Evolutionary conservation across 2,888 invertebrate species (phyloP), one percentile per base, ranked within the genome.

Genomic region (Caenorhabditis sinica): DNA sequence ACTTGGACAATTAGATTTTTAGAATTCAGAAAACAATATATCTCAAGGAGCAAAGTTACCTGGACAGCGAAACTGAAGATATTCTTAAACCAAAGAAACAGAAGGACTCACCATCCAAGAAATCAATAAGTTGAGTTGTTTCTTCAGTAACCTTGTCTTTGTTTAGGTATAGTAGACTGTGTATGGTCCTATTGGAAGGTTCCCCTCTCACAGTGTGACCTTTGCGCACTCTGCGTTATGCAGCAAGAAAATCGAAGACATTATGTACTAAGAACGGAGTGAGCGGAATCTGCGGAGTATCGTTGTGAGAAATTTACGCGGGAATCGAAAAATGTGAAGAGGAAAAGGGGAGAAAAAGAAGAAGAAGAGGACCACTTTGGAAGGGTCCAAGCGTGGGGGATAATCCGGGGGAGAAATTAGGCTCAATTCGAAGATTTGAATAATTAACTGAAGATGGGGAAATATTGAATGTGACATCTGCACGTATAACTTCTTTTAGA

Each of bases 401-500:
- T 72, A 65, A 80, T 66, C 66, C 79, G 28, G 15, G 25, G n/a
- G 45, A 20, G 49, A 56, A 72, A 80, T 80, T 72, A 77, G 69
- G 61, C 69, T 30, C 25, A 51, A 36, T 63, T 60, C 13, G 51
- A 45, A 36, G 76, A 69, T 69, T 77, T 77, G 77, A 77, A 77
- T 77, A 77, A 77, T 77, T 69, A 77, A 28, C 40, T 77, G 61
- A 61, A 69, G 61, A 61, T 76, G 45, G 53, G 58, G 25, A 45
- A 69, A 63, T 69, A 77, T 69, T 23, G 60, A 69, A 51, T 30
- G 28, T 69, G 77, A 40, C 69, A 69, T 77, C 30, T 65, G 53
- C 45, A 56, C 17, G 13, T 23, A 53, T 23, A 43, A 60, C 28
- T 58, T n/a, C 20, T n/a, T n/a, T n/a, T n/a, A n/a, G n/a, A 25